These are phyloP conservation scores for Drosophila maculinotata DNA, from an alignment of 2,888 invertebrate genomes.

Conservation along the genomic window DNA sequence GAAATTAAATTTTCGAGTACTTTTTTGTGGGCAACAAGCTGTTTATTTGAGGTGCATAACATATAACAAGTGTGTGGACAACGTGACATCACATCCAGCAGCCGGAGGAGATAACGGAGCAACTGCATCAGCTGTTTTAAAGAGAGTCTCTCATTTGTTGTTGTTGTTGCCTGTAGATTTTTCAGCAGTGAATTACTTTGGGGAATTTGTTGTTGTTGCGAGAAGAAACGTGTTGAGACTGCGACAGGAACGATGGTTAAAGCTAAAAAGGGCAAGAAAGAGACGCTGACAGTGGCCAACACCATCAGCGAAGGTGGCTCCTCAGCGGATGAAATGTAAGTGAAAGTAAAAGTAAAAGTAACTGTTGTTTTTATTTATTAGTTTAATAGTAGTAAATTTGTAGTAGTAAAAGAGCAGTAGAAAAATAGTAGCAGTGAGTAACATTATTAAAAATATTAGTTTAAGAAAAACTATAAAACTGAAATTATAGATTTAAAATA, in stretches of 20 bases:
- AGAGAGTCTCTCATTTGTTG: constrained; percentile 16
- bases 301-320: constrained; percentile 72
- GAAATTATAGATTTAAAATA: too few relatives aligned
- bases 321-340: constrained; percentile 91
- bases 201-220: constrained; percentile 69
- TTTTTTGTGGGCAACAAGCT: constrained; percentile 24
- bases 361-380: constrained; percentile 23
- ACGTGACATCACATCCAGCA: constrained; percentile 12
- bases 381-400: too few relatives aligned
- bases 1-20: constrained; percentile 38
- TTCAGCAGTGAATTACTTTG: constrained; percentile 74
- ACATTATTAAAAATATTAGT: too few relatives aligned
- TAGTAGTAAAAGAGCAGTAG: too few relatives aligned
- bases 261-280: constrained; percentile 93
- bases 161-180: constrained; percentile 69
- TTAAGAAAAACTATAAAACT: too few relatives aligned
- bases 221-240: constrained; percentile 84
- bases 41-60: constrained; percentile 9
- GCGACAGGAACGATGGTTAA: constrained; percentile 89
- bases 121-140: constrained; percentile 19
- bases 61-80: not conserved
- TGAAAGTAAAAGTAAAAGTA: constrained; percentile 69
- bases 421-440: too few relatives aligned
- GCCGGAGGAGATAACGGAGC: constrained; percentile 16
- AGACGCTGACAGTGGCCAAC: too few relatives aligned